Percentiles rank a stretch among this genome's conserved stretches.
These are phyloP conservation scores for Meganola albula DNA, from an alignment of 2,888 invertebrate genomes.

Conservation along the genomic window DNA sequence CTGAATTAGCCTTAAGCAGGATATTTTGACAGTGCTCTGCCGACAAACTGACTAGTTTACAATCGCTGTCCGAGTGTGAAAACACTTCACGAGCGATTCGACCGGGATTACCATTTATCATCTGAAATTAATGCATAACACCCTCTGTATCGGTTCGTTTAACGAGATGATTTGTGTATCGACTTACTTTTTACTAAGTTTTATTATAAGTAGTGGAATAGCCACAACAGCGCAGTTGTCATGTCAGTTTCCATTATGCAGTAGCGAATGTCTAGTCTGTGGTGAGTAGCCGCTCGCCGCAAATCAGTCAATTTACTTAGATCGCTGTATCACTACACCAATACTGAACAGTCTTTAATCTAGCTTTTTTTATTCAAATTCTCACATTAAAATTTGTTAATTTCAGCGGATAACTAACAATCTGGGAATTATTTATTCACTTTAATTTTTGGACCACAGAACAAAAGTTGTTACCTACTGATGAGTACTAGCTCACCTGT, in stretches of 20 bases:
- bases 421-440: too few relatives aligned
- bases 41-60: slow-evolving; percentile 53
- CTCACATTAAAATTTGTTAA: too few relatives aligned
- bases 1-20: slow-evolving; percentile 65
- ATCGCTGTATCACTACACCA: slow-evolving; percentile 40
- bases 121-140: slow-evolving; percentile 22
- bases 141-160: slow-evolving; percentile 19
- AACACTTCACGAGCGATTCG: slow-evolving; percentile 29
- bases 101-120: slow-evolving; percentile 25
- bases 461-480: too few relatives aligned
- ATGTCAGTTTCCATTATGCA: slow-evolving; percentile 1
- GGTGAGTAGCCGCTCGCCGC: slow-evolving; percentile 26
- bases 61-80: slow-evolving; percentile 35
- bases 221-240: neutral
- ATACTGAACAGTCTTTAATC: too few relatives aligned
- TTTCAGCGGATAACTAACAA: too few relatives aligned
- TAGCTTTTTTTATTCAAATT: too few relatives aligned
- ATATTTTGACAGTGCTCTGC: slow-evolving; percentile 60
- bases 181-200: slow-evolving; percentile 19
- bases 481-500: too few relatives aligned
- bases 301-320: slow-evolving; percentile 42
- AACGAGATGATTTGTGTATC: slow-evolving; percentile 20
- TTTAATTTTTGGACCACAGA: too few relatives aligned
- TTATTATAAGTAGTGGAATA: neutral
- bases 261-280: slow-evolving; percentile 23